Conservation (phyloP, 2,113 vertebrate genomes). For the Takifugu bimaculatus region DNA sequence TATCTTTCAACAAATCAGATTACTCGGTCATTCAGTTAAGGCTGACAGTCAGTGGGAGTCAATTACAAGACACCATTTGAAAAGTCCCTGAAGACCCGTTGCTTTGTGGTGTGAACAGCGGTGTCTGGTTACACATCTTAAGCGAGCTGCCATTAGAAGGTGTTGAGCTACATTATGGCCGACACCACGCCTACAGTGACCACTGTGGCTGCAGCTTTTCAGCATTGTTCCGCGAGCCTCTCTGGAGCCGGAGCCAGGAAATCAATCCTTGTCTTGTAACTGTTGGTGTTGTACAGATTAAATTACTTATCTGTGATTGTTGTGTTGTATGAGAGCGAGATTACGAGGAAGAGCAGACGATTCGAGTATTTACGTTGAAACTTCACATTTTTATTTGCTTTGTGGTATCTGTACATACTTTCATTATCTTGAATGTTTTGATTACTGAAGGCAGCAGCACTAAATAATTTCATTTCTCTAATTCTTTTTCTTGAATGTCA, state of each 20-base stretch:
- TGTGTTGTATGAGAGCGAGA: too few species aligned
- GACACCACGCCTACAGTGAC: conserved; percentile 42
- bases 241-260: conserved; percentile 18
- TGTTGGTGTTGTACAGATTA: too few species aligned
- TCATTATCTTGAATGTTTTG: not conserved
- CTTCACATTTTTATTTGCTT: not conserved
- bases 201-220: conserved; percentile 51
- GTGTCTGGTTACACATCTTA: conserved; percentile 40
- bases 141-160: conserved; percentile 42
- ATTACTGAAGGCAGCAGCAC: conserved; percentile 1
- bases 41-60: conserved; percentile 28
- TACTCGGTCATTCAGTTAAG: conserved; percentile 16
- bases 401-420: conserved; percentile 8
- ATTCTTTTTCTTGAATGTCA: conserved; percentile 37
- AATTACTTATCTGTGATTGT: too few species aligned
- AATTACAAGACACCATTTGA: conserved; percentile 45
- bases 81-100: conserved; percentile 54
- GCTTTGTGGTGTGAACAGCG: conserved; percentile 48
- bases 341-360: not conserved
- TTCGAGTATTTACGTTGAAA: too few species aligned
- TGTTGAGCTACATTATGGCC: conserved; percentile 53
- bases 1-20: conserved; percentile 30
- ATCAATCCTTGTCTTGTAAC: not conserved
- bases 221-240: conserved; percentile 32
- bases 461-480: conserved; percentile 41